These are phyloP conservation scores for Zeugodacus cucurbitae DNA, from an alignment of 1,140 invertebrate genomes.

Conservation along the genomic window DNA sequence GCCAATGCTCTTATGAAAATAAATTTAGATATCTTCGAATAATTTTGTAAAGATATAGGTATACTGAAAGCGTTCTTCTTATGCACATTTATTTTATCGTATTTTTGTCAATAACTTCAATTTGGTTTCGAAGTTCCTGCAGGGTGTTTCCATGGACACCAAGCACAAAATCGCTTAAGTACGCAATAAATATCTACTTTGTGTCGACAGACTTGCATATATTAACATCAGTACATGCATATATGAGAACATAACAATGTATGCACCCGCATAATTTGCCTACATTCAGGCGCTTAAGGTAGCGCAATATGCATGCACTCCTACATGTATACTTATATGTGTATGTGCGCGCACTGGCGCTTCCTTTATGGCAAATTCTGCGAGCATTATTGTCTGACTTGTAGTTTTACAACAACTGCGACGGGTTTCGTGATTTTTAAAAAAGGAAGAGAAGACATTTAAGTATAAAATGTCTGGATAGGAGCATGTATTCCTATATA, in stretches of 20 bases:
- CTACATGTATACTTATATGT: too few species aligned
- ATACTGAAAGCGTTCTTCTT: too few species aligned
- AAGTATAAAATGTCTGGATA: not conserved
- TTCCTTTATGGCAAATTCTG: not conserved
- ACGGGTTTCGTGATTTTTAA: not conserved
- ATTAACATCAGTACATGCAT: not conserved
- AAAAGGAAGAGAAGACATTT: not conserved
- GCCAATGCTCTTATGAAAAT: too few species aligned
- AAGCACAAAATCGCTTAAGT: not conserved
- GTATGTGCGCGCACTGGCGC: not conserved
- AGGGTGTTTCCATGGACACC: not conserved
- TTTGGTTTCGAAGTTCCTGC: not conserved
- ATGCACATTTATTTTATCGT: not conserved
- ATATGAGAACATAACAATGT: not conserved
- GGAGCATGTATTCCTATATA: too few species aligned
- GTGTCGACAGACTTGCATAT: not conserved
- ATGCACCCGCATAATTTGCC: not conserved
- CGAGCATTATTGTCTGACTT: not conserved
- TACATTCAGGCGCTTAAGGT: not conserved
- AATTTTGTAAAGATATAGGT: too few species aligned
- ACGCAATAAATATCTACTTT: constrained; percentile 16
- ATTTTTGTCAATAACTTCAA: not conserved
- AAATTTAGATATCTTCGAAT: too few species aligned
- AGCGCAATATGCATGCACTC: not conserved
- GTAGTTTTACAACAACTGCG: not conserved